Percentiles rank a stretch among this genome's conserved stretches.
Conservation (phyloP, 2,797 vertebrate genomes). For the Coregonus sp. region DNA sequence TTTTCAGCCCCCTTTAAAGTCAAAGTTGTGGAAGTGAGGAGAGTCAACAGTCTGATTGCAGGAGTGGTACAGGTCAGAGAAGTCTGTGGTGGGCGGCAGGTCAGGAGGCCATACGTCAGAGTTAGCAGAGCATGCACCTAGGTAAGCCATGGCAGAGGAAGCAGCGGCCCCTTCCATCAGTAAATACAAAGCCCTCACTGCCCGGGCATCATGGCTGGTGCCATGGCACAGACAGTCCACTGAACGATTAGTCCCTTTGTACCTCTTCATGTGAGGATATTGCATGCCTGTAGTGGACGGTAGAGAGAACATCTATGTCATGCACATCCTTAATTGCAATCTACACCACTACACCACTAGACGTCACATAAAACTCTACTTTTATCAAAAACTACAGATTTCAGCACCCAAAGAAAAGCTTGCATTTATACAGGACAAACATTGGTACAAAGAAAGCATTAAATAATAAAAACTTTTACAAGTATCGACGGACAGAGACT, state of each 20-base stretch:
- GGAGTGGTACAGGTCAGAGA: constrained; percentile 56
- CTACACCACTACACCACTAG: too few relatives aligned
- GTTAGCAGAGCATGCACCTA: constrained; percentile 63
- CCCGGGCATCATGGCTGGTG: constrained; percentile 56
- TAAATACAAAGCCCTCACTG: constrained; percentile 71
- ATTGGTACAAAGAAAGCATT: too few relatives aligned
- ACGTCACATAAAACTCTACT: too few relatives aligned
- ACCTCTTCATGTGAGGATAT: constrained; percentile 45
- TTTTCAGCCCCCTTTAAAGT: constrained; percentile 64
- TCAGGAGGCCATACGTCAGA: constrained; percentile 57
- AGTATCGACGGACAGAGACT: too few relatives aligned
- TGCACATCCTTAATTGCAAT: not conserved
- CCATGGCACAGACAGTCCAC: constrained; percentile 72
- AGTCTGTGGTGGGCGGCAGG: constrained; percentile 53
- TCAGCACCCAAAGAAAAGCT: too few relatives aligned
- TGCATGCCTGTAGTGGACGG: constrained; percentile 45
- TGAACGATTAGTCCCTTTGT: constrained; percentile 44
- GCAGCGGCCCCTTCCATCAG: constrained; percentile 77
- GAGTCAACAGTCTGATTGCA: constrained; percentile 49
- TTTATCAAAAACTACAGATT: too few relatives aligned
- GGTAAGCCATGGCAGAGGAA: constrained; percentile 74
- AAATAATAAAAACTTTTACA: too few relatives aligned
- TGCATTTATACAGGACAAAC: too few relatives aligned
- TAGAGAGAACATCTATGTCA: not conserved
- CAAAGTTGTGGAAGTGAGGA: constrained; percentile 67